Evolutionary conservation across 2,113 vertebrate species (phyloP), one percentile per base, ranked within the genome.

Genomic region (Ceyx melanurus): DNA sequence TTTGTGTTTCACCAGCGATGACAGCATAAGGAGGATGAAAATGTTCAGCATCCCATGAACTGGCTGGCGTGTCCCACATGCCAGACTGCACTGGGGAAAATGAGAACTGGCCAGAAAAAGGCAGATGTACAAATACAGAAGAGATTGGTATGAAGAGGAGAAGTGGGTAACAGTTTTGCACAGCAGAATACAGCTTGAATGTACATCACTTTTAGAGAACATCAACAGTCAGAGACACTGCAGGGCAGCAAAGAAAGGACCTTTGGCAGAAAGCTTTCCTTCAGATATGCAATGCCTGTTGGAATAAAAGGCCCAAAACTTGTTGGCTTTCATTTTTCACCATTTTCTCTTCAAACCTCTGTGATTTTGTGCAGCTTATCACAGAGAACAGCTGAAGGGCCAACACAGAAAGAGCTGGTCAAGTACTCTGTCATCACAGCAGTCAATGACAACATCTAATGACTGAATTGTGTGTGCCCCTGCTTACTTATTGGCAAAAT

Each of bases 11-110:
- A 83, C 91, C 71, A 92, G 87, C 5, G 17, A 92, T 3, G 28
- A 89, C 86, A 94, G 83, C 67, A 89, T 3, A n/a, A 64, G 29
- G 70, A 83, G 70, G 89, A 91, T 57, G 70, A 96, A 88, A 92
- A 72, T 13, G 53, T 79, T 85, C 46, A 12, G 71, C 82, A 95
- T 82, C 71, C 77, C 76, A 26, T 91, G 82, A 93, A 85, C 83
- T 73, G 84, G 61, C 74, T 92, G 90, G 88, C 90, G 90, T 82
- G 94, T 91, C 92, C 90, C 82, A 94, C 86, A 29, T 80, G 86
- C 88, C 81, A 96, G 89, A 88, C 86, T 93, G 76, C 28, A 45
- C 75, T 29, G n/a, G 40, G 72, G 53, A 94, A 90, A 91, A 94
- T 14, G 58, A 94, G 86, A 96, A 79, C 45, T 73, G 62, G 70